These are phyloP conservation scores for Myrmophylax atrothorax DNA, from an alignment of 2,113 vertebrate species.

Conservation along the genomic window DNA sequence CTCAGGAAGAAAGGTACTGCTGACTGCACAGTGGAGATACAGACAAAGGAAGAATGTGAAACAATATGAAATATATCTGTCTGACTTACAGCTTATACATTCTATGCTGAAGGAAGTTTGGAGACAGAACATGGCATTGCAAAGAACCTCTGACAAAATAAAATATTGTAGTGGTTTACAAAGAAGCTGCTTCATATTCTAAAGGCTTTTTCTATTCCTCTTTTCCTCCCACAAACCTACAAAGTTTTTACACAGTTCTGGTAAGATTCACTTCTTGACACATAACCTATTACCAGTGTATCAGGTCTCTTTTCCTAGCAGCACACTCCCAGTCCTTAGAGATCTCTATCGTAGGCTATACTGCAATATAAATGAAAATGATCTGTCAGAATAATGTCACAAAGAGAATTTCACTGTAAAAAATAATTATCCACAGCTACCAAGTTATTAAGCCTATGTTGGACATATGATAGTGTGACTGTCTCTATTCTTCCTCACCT, in stretches of 20 bases:
- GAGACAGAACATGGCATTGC: neutral
- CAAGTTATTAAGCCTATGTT: neutral
- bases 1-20: neutral
- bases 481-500: neutral
- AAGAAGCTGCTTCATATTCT: neutral
- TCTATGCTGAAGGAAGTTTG: neutral
- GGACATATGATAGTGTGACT: neutral
- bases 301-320: neutral
- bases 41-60: neutral
- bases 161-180: neutral
- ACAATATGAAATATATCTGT: neutral
- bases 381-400: neutral
- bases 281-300: neutral
- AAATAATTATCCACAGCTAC: neutral
- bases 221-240: neutral
- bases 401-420: neutral
- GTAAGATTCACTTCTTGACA: neutral
- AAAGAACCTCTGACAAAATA: neutral
- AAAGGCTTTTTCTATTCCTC: neutral
- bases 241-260: neutral
- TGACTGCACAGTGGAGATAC: neutral
- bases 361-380: neutral
- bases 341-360: neutral
- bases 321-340: neutral
- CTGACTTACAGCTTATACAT: neutral